A percentile compares a stretch with the other conserved stretches of the same genome.
phyloP scores from a whole-genome alignment of 2,888 invertebrate genomes.

The Pasiphila rectangulata region DNA sequence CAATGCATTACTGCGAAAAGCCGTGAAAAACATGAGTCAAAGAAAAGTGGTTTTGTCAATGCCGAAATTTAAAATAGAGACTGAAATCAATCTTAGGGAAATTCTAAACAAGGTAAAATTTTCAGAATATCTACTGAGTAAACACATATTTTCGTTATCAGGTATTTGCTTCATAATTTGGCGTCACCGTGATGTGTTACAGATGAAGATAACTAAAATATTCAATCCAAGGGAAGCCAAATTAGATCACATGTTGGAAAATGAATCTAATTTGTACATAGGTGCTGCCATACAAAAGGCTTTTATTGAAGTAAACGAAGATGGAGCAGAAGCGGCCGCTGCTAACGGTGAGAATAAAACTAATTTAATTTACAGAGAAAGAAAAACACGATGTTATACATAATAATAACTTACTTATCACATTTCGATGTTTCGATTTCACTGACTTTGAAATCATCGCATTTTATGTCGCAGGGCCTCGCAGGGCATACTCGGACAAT shows the following conservation, averaged over 20 bases:
- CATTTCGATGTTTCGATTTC: no score
- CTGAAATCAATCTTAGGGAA: slow-evolving; percentile 82
- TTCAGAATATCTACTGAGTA: not conserved
- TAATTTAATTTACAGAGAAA: not conserved
- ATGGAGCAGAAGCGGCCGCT: slow-evolving; percentile 91
- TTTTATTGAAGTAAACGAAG: slow-evolving; percentile 91
- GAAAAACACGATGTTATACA: no score
- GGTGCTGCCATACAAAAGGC: slow-evolving; percentile 89
- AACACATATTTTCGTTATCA: no score
- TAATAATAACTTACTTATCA: no score
- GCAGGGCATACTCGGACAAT: no score
- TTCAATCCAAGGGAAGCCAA: slow-evolving; percentile 69
- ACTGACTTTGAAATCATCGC: no score
- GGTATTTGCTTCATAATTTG: no score
- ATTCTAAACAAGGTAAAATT: slow-evolving; percentile 76
- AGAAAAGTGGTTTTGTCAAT: slow-evolving; percentile 83
- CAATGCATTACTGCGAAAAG: slow-evolving; percentile 56
- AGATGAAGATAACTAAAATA: slow-evolving; percentile 50
- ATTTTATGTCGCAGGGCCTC: no score
- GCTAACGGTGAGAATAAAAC: slow-evolving; percentile 84
- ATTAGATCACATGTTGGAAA: slow-evolving; percentile 82
- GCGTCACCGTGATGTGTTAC: slow-evolving; percentile 14
- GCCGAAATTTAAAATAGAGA: slow-evolving; percentile 91
- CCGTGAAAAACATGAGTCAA: slow-evolving; percentile 58
- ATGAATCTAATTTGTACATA: slow-evolving; percentile 71